Base-by-base conservation (phyloP, 2,888 invertebrate genomes). In the Sialis lutaria region DNA sequence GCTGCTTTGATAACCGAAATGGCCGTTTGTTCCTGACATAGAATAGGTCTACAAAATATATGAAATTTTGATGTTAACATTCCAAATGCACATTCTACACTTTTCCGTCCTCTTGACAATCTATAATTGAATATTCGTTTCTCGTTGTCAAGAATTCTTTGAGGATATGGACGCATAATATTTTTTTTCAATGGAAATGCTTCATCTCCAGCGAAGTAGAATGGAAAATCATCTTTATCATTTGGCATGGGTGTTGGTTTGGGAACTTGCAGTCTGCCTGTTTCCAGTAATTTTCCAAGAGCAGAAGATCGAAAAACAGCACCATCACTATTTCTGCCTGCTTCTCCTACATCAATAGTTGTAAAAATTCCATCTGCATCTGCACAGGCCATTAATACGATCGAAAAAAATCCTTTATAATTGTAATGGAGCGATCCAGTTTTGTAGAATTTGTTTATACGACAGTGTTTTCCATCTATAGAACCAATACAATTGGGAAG, bases 271-370 rank as follows among this genome's bases (percentile, higher is more conserved):
- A 49, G 34, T 9, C 32, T 9, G 32, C 44, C 30, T 32, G 32
- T 13, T 45, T 42, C 34, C 40, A 49, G 33, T 13, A 40, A 10
- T 12, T 41, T 10, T 35, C 37, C 10, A 12, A 50, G 37, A 41
- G 10, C 8, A n/a, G 40, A 43, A 35, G 42, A 46, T 42, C 45
- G 47, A 42, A 50, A 53, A 39, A 55, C 50, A 30, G 52, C 54
- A 31, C 55, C 55, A 50, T 57, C 55, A 33, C 51, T 51, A 44
- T 54, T 50, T 45, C 54, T 51, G 33, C 55, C 56, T 48, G 56
- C 53, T 40, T 50, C 52, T 6, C 55, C 58, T 33, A 55, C 48
- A 40, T 56, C 52, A 5, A 50, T 53, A 44, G 50, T 52, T 22
- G 50, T 50, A 45, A 57, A 57, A 46, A 48, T 48, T 34, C 45